phyloP scores from a whole-genome alignment of 1,140 invertebrate genomes.

The Brachionus calyciflorus region DNA sequence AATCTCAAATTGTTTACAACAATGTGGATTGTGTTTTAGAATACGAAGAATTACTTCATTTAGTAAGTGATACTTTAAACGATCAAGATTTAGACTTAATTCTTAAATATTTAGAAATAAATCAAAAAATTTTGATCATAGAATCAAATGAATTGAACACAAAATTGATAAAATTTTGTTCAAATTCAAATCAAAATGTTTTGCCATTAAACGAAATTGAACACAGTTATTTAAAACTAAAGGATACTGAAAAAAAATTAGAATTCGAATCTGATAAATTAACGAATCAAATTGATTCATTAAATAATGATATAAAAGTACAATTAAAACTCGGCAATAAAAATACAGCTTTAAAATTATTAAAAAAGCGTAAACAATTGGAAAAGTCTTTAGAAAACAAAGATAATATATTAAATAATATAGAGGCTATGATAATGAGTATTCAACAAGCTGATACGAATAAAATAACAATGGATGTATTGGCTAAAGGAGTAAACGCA shows the following conservation, averaged over 20 bases:
- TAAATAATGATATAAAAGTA: not conserved
- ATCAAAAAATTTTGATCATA: constrained; percentile 19
- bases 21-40: constrained; percentile 40
- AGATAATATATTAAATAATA: constrained; percentile 16
- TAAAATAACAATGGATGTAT: constrained; percentile 22
- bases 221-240: not conserved
- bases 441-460: constrained; percentile 46
- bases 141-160: not conserved
- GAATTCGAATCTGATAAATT: not conserved
- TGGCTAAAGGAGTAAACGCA: not conserved
- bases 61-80: not conserved
- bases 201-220: constrained; percentile 5
- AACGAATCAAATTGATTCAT: not conserved
- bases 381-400: constrained; percentile 12
- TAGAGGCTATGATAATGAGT: constrained; percentile 33
- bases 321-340: not conserved
- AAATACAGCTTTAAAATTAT: constrained; percentile 13
- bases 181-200: not conserved
- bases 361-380: constrained; percentile 12
- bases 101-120: constrained; percentile 27
- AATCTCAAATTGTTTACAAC: constrained; percentile 1
- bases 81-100: constrained; percentile 12
- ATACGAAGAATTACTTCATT: not conserved
- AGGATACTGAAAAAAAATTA: not conserved
- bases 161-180: constrained; percentile 30